A percentile compares a stretch with the other conserved stretches of the same genome.
Conservation (phyloP, 2,113 vertebrate genomes). For the Hippocampus guttulatus region DNA sequence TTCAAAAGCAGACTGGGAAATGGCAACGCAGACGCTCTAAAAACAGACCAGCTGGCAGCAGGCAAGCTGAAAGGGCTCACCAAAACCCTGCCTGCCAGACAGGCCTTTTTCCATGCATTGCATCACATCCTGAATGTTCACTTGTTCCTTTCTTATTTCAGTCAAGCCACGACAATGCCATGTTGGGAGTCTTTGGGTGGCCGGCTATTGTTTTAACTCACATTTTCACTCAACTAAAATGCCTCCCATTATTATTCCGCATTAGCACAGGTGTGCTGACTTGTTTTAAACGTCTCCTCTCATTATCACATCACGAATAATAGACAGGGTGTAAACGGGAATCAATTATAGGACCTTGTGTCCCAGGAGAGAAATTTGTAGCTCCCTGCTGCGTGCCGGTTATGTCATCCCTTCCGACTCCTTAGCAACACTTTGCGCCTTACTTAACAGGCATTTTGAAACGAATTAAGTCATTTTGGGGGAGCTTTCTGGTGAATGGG, state of each 20-base stretch:
- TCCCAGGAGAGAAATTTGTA: slow-evolving; percentile 55
- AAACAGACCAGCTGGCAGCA: slow-evolving; percentile 54
- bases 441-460: slow-evolving; percentile 34
- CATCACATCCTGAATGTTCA: slow-evolving; percentile 55
- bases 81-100: slow-evolving; percentile 43
- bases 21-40: slow-evolving; percentile 39
- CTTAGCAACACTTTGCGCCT: slow-evolving; percentile 32
- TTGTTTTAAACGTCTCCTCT: background rate
- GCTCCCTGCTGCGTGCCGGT: slow-evolving; percentile 58
- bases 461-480: background rate
- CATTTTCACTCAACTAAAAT: background rate
- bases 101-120: slow-evolving; percentile 52
- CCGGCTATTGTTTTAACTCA: background rate
- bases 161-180: slow-evolving; percentile 19
- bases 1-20: slow-evolving; percentile 41
- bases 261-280: background rate
- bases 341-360: slow-evolving; percentile 53
- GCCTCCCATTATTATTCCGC: background rate
- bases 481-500: background rate
- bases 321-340: slow-evolving; percentile 40
- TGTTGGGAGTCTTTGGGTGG: background rate
- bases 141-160: slow-evolving; percentile 35
- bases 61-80: slow-evolving; percentile 31
- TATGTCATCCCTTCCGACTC: slow-evolving; percentile 60
- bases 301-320: background rate